Evolutionary conservation across 2,113 vertebrate genomes (phyloP), one percentile per base, ranked within the genome.

Genomic region (Polypterus senegalus): DNA sequence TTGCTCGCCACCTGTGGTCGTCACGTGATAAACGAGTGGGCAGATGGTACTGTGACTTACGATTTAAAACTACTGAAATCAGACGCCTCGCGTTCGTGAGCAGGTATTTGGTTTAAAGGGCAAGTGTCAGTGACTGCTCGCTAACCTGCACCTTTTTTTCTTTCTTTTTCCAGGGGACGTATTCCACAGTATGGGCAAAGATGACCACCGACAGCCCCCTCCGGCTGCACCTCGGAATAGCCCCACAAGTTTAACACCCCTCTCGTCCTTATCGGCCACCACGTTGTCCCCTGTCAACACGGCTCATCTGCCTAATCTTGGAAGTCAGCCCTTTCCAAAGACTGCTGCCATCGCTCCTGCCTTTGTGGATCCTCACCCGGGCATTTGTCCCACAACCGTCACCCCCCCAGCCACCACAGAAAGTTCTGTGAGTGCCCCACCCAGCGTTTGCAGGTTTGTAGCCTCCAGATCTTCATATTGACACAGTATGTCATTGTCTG

Each of bases 381-480:
- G 81, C 70, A 79, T 92, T 76, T 97, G 92, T 71, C 83, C 93
- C 54, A 77, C 91, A 4, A 87, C 91, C 1, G 76, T 75, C 47
- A 90, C 88, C 48, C 89, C 91, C 61, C 83, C 83, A 1, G 78
- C 86, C 54, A 78, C 83, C 2, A 75, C 81, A 27, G 92, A 97
- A 0, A 83, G 88, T 67, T 82, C 88, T 1, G 53, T 91, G 69
- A 97, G 95, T 47, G 91, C 92, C 3, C 89, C 95, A 2, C 90
- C 92, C 57, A 98, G 94, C 46, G 86, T 97, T 63, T 98, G 95
- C 92, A 98, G 95, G 95, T 97, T 63, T 82, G 84, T 67, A 7
- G 6, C 2, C 4, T 27, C 27, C 27, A 27, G 27, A 27, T 27
- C 1, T 27, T 27, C 27, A 27, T 27, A 27, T 27, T 27, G 1